These are phyloP conservation scores for Hesperia comma DNA, from an alignment of 2,888 invertebrate species.

Conservation along the genomic window DNA sequence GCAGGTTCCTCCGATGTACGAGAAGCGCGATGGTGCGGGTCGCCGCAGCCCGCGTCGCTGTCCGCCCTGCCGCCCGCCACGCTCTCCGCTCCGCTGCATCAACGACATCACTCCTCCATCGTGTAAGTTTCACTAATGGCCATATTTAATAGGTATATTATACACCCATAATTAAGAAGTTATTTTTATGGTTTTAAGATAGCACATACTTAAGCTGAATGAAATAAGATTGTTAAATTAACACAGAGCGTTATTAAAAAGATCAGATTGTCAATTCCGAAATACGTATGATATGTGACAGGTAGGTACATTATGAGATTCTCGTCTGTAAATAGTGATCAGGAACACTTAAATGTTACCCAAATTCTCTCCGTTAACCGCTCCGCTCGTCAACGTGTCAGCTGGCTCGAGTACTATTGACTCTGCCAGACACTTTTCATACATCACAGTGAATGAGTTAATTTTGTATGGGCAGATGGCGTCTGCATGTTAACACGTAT, in stretches of 20 bases:
- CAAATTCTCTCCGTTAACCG: constrained; percentile 1
- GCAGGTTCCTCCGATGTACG: constrained; percentile 79
- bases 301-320: too few relatives aligned
- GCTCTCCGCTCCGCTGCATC: constrained; percentile 69
- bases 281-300: too few relatives aligned
- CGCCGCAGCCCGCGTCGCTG: constrained; percentile 85
- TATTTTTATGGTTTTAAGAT: too few relatives aligned
- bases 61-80: constrained; percentile 82
- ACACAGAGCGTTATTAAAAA: too few relatives aligned
- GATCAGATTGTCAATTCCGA: too few relatives aligned
- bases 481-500: constrained; percentile 33
- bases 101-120: constrained; percentile 75
- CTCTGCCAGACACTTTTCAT: constrained; percentile 34
- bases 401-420: constrained; percentile 26
- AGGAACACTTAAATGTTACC: too few relatives aligned
- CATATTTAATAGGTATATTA: background rate
- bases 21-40: constrained; percentile 83
- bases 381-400: constrained; percentile 12
- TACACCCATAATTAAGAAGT: too few relatives aligned
- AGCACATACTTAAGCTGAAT: too few relatives aligned
- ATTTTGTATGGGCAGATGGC: constrained; percentile 32
- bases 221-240: too few relatives aligned
- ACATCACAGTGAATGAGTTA: constrained; percentile 33
- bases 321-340: too few relatives aligned
- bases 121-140: constrained; percentile 69